phyloP scores from a whole-genome alignment of 2,797 vertebrate species.

The Clarias pachynema region DNA sequence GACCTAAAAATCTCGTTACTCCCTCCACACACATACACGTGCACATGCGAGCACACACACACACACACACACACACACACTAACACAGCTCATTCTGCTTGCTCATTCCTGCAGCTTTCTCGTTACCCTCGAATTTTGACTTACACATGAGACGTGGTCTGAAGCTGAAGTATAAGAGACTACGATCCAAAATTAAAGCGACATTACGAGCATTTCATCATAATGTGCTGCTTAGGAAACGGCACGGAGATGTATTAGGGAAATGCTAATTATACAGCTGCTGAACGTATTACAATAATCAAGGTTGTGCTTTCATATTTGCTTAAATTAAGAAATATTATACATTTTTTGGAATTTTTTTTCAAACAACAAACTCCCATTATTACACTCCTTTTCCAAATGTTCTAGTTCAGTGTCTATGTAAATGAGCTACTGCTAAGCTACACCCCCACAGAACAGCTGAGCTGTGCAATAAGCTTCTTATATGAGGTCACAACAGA shows the following conservation, averaged over 20 bases:
- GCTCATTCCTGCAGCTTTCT: conserved; percentile 14
- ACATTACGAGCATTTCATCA: conserved; percentile 7
- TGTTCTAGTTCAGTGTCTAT: too few relatives aligned
- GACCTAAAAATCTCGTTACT: conserved; percentile 56
- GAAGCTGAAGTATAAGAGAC: neutral
- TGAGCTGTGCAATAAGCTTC: too few relatives aligned
- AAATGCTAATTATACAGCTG: neutral
- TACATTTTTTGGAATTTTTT: too few relatives aligned
- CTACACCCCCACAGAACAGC: too few relatives aligned
- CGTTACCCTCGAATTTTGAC: conserved; percentile 22
- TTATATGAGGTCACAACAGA: too few relatives aligned
- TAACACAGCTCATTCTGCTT: conserved; percentile 7
- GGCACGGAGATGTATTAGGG: too few relatives aligned
- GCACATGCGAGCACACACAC: conserved; percentile 31
- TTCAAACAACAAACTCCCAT: too few relatives aligned
- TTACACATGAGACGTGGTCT: neutral
- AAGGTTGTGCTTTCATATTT: neutral
- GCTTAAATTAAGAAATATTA: neutral
- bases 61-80: conserved; percentile 30
- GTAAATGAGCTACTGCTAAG: too few relatives aligned
- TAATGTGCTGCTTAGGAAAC: neutral
- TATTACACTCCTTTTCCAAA: too few relatives aligned
- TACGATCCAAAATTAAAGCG: conserved; percentile 8
- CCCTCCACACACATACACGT: conserved; percentile 42
- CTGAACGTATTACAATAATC: neutral